Evolutionary conservation across 2,113 vertebrate species (phyloP), one percentile per base, ranked within the genome.

Genomic region (Serilophus lunatus): DNA sequence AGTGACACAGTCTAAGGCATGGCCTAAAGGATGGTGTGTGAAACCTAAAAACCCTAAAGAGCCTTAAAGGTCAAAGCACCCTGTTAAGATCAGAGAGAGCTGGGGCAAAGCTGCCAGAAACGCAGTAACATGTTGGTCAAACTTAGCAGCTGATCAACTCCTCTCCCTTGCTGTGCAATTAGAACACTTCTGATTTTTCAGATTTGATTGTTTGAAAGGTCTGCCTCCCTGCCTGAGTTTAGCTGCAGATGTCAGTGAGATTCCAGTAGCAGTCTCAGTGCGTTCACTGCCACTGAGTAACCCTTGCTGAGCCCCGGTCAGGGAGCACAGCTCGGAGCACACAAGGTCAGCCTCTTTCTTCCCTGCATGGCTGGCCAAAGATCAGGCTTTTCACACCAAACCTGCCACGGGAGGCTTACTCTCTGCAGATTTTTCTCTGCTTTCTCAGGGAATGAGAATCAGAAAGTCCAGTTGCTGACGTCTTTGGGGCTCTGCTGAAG

Each of bases 401-500:
- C 71, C 75, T 56, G 87, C 45, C 24, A 24, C 6, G 1, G 2
- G 14, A 53, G 44, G 18, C 44, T 81, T 35, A 56, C 59, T 78
- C 64, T 74, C 85, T 10, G 71, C 54, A 35, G 66, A 38, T 10
- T 79, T 66, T 42, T 8, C 78, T 71, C n/a, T 15, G 51, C 72
- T 91, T 94, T 95, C 86, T 87, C 44, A 11, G 70, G 56, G 79
- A 84, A 74, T 36, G 44, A 45, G 61, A 76, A 85, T 88, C 70
- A 50, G 81, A 71, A 87, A 76, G 69, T 36, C 80, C 50, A 3
- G 53, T 22, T 74, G 88, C 83, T 95, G 92, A 95, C 25, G 33
- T 95, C 82, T 91, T 84, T 84, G 28, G 28, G 85, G 85, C 90
- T 78, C 85, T 96, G 91, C 51, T 85, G 88, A 92, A 96, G 95